Conservation (phyloP, 2,113 vertebrate species). For the Megaceryle torquata region DNA sequence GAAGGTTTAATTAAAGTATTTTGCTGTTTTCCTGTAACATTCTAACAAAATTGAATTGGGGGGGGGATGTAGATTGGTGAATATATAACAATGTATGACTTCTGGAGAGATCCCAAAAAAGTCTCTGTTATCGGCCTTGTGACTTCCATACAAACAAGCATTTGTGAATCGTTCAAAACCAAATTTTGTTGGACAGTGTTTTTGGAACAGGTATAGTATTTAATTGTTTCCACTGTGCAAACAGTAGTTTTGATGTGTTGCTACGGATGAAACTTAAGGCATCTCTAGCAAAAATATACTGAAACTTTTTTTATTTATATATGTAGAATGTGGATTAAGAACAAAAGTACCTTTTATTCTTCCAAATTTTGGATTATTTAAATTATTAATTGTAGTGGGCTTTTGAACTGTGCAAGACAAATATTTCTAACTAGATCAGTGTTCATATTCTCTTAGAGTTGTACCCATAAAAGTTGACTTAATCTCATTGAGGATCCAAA, state of each 20-base stretch:
- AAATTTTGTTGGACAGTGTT: background rate
- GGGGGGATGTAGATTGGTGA: background rate
- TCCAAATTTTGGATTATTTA: background rate
- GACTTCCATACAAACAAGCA: background rate
- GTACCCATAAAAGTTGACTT: background rate
- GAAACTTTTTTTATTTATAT: no score
- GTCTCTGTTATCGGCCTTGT: background rate
- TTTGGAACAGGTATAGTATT: slow-evolving; percentile 14
- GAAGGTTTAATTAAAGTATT: background rate
- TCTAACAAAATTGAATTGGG: background rate
- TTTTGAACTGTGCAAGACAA: background rate
- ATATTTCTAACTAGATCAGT: background rate
- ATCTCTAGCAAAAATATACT: background rate
- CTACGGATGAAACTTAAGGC: background rate
- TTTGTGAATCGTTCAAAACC: background rate
- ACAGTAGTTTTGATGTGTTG: background rate
- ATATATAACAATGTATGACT: background rate
- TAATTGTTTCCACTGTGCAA: background rate
- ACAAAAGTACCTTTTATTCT: rapidly evolving
- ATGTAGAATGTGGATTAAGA: background rate
- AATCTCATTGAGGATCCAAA: background rate
- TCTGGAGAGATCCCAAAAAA: background rate
- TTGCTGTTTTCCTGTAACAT: background rate
- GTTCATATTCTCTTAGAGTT: background rate
- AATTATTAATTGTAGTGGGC: background rate